Evolutionary conservation across 2,113 vertebrate species (phyloP).

Genomic region (Cygnus buccinator): DNA sequence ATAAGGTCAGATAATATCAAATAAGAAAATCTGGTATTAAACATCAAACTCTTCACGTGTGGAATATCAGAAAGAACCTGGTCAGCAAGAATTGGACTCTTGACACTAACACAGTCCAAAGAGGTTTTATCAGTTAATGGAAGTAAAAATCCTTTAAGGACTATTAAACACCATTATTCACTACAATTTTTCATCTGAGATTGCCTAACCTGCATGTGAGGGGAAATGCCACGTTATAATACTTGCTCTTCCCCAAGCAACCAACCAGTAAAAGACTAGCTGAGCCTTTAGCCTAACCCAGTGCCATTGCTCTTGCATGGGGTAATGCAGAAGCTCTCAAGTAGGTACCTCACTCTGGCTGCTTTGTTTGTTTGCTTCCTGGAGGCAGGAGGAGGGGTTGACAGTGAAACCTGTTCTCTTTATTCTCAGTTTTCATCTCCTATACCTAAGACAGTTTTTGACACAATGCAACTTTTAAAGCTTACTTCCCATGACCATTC

Average conservation of each 20-base stretch:
- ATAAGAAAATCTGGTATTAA: background rate
- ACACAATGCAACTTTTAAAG: background rate
- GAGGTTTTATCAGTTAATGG: background rate
- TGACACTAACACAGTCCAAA: background rate
- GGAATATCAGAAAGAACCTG: background rate
- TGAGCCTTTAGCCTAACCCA: background rate
- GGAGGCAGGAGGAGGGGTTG: rapidly evolving
- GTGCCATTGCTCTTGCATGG: background rate
- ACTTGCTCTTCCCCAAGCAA: background rate
- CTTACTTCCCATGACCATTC: background rate
- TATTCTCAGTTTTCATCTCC: background rate
- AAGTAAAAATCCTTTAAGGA: background rate
- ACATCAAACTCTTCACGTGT: rapidly evolving
- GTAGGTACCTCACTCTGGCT: background rate
- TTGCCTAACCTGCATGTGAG: background rate
- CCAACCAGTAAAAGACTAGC: background rate
- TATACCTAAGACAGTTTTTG: background rate
- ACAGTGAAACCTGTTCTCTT: background rate
- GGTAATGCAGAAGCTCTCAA: background rate
- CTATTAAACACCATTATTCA: background rate
- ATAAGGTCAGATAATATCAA: background rate
- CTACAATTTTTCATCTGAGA: background rate
- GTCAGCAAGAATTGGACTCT: background rate
- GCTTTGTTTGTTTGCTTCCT: background rate
- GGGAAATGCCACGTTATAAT: background rate